Evolutionary conservation across 1,140 invertebrate species (phyloP).

Genomic region (Lepidurus packardi): DNA sequence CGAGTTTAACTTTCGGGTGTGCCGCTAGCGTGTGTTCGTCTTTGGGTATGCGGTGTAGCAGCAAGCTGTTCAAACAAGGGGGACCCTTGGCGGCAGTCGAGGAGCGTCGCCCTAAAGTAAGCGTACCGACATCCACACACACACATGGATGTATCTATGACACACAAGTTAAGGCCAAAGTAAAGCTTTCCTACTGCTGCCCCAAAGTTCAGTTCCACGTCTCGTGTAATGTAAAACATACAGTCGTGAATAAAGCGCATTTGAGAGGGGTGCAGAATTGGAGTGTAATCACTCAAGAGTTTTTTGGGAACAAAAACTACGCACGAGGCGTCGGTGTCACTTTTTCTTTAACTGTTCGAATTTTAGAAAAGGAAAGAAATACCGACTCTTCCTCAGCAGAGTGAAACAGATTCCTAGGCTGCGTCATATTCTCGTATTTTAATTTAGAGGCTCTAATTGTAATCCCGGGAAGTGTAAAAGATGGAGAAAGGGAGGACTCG

Average conservation of each 20-base stretch:
- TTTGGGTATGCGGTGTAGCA: background rate
- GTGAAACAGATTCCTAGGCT: too few species aligned
- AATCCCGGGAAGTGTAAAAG: background rate
- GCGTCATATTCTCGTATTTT: too few species aligned
- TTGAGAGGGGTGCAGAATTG: too few species aligned
- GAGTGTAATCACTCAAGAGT: too few species aligned
- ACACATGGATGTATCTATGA: too few species aligned
- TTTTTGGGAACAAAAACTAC: too few species aligned
- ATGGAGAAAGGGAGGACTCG: background rate
- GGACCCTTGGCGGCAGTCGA: background rate
- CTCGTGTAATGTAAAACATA: background rate
- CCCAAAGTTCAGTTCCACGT: background rate
- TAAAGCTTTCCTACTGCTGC: background rate
- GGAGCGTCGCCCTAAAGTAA: background rate
- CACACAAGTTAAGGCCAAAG: background rate
- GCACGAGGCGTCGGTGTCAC: too few species aligned
- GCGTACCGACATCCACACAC: background rate
- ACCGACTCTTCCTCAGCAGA: too few species aligned
- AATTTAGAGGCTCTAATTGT: background rate
- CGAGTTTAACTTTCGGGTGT: background rate
- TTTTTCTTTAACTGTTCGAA: too few species aligned
- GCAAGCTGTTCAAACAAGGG: slow-evolving; percentile 14
- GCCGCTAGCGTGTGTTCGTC: background rate
- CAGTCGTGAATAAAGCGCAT: background rate
- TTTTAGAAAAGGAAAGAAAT: too few species aligned